Evolutionary conservation across 2,113 vertebrate genomes (phyloP).

Genomic region (Chinchilla lanigera): DNA sequence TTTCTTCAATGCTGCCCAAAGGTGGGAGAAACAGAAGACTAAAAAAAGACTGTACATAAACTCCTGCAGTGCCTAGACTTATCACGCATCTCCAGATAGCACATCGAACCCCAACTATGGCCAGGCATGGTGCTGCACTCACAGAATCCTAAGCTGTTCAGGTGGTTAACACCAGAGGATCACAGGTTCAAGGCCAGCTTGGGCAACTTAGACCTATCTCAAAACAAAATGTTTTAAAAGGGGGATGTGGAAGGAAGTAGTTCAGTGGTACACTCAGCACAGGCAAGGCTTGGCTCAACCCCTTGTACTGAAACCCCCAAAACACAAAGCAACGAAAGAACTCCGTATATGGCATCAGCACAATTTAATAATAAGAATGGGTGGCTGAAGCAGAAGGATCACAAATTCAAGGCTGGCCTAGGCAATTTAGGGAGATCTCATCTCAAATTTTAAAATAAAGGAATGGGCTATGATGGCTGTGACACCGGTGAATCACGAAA

Average conservation of each 20-base stretch:
- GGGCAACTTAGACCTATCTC: background rate
- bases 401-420: background rate
- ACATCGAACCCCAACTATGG: accelerated
- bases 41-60: background rate
- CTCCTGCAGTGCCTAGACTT: background rate
- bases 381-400: background rate
- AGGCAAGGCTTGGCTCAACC: background rate
- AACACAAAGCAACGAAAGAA: background rate
- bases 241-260: background rate
- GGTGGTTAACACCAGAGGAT: background rate
- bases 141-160: background rate
- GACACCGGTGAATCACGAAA: background rate
- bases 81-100: background rate
- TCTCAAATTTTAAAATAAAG: background rate
- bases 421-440: background rate
- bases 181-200: background rate
- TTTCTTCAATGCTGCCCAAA: background rate
- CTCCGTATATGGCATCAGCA: background rate
- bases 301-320: background rate
- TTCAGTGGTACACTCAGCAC: background rate
- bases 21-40: background rate
- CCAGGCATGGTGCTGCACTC: background rate
- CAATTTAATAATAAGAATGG: background rate
- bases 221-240: background rate
- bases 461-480: background rate